These are phyloP conservation scores for Herminia tarsipennalis DNA, from an alignment of 2,888 invertebrate species.

Conservation along the genomic window DNA sequence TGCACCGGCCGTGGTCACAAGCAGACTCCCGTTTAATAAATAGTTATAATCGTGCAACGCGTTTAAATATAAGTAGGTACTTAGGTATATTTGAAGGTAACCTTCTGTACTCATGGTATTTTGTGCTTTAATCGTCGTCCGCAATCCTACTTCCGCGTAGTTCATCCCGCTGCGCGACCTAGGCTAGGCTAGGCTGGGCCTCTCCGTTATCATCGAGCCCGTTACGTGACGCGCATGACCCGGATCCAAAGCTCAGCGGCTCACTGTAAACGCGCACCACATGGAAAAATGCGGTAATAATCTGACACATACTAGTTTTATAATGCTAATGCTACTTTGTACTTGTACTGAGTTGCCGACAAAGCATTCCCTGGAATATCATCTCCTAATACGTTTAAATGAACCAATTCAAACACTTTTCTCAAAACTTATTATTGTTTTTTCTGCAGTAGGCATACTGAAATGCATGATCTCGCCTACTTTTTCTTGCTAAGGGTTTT, in stretches of 20 bases:
- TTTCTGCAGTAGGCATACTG: too few relatives aligned
- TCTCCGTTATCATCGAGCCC: slow-evolving; percentile 79
- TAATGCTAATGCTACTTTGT: slow-evolving; percentile 27
- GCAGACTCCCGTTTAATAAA: too few relatives aligned
- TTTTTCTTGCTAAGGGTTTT: too few relatives aligned
- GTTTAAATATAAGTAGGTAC: too few relatives aligned
- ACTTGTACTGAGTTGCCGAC: slow-evolving; percentile 31
- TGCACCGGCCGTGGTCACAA: too few relatives aligned
- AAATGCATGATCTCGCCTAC: too few relatives aligned
- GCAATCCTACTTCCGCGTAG: slow-evolving; percentile 80
- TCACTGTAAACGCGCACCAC: slow-evolving; percentile 51
- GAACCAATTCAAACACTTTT: not conserved
- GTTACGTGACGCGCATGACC: slow-evolving; percentile 83
- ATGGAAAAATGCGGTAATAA: slow-evolving; percentile 61
- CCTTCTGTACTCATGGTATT: too few relatives aligned
- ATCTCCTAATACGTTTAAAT: slow-evolving; percentile 1
- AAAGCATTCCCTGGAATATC: slow-evolving; percentile 22
- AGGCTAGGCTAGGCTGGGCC: slow-evolving; percentile 71
- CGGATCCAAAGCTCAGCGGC: slow-evolving; percentile 64
- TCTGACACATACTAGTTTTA: slow-evolving; percentile 48
- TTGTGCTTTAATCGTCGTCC: slow-evolving; percentile 67
- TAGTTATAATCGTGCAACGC: too few relatives aligned
- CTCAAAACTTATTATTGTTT: not conserved
- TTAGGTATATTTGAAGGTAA: too few relatives aligned
- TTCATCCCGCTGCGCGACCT: slow-evolving; percentile 84